Evolutionary conservation across 2,113 vertebrate species (phyloP).

Genomic region (Tupaia chinensis): DNA sequence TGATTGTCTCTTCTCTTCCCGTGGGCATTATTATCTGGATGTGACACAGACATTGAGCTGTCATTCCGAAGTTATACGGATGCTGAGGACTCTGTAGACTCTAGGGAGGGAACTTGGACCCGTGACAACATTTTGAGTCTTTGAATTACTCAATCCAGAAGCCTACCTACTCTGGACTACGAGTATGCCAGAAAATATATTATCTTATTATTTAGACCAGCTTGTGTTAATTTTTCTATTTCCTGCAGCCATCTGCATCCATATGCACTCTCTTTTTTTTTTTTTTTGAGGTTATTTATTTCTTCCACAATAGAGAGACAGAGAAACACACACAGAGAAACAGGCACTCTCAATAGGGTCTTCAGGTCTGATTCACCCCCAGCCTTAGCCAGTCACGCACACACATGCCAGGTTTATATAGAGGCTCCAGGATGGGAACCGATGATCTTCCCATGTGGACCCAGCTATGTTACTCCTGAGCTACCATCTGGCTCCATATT

Average conservation of each 20-base stretch:
- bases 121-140: neutral
- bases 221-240: neutral
- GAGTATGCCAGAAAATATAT: neutral
- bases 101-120: neutral
- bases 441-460: too few relatives aligned
- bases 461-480: too few relatives aligned
- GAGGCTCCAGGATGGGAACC: too few relatives aligned
- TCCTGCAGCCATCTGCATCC: neutral
- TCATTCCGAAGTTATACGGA: neutral
- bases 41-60: neutral
- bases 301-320: too few relatives aligned
- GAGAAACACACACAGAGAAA: too few relatives aligned
- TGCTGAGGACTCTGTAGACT: neutral
- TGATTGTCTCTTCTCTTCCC: neutral
- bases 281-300: too few relatives aligned
- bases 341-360: too few relatives aligned
- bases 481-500: too few relatives aligned
- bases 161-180: neutral
- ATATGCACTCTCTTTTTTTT: neutral
- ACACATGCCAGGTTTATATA: too few relatives aligned
- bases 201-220: neutral
- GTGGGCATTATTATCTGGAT: neutral
- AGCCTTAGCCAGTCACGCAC: too few relatives aligned
- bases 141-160: neutral
- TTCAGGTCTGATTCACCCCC: too few relatives aligned